Percentiles rank a stretch among this genome's conserved stretches.
Conservation (phyloP, 2,113 vertebrate species). For the Otus sunia region DNA sequence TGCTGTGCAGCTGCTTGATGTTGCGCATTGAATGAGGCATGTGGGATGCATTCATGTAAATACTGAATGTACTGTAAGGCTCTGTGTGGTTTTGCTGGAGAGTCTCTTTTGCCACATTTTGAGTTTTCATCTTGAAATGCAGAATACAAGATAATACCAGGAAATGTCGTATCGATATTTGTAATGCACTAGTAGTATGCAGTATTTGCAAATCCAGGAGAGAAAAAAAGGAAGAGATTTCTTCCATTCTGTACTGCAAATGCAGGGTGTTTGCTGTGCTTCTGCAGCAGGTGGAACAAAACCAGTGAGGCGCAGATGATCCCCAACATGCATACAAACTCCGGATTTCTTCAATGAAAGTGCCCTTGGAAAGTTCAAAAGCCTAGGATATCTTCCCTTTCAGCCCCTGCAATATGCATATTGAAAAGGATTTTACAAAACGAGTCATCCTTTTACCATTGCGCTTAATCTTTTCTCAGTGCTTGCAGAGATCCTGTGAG, state of each 20-base stretch:
- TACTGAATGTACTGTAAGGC: neutral
- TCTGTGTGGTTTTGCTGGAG: neutral
- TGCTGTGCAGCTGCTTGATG: conserved; percentile 45
- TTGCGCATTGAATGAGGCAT: neutral
- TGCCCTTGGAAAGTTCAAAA: conserved; percentile 47
- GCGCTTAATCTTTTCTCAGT: neutral
- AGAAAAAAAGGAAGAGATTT: neutral
- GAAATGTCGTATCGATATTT: fast-evolving
- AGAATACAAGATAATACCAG: neutral
- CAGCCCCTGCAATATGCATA: conserved; percentile 16
- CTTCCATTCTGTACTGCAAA: neutral
- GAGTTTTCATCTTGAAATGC: neutral
- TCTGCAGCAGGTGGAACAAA: conserved; percentile 23
- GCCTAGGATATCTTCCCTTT: conserved; percentile 11
- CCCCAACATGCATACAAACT: conserved; percentile 4
- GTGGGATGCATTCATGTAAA: conserved; percentile 20
- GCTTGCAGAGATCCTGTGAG: neutral
- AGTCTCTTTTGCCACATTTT: neutral
- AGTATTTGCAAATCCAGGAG: fast-evolving
- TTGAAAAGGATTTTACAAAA: conserved; percentile 34
- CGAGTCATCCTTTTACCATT: neutral
- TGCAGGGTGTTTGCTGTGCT: neutral
- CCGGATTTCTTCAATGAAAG: neutral
- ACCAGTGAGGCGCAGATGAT: conserved; percentile 51
- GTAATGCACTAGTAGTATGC: neutral